Base-by-base conservation (phyloP, 2,888 invertebrate genomes). In the Hyposoter dolosus region DNA sequence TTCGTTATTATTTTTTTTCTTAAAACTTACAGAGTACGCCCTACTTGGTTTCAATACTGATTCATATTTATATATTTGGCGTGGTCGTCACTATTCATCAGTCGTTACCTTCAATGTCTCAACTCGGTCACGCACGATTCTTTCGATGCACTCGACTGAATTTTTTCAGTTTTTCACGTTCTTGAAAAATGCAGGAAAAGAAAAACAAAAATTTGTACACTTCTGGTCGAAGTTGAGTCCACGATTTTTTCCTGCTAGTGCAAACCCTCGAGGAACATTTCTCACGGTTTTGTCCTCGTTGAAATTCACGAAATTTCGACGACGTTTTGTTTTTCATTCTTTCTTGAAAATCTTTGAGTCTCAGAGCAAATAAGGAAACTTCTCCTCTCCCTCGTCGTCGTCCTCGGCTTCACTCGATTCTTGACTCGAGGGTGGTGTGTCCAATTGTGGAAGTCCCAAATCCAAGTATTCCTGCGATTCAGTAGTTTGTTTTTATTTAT, bases 341-440 rank as follows among this genome's bases (percentile, higher is more conserved):
- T 35, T 35, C 7, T 28, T 28, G 1, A 28, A 28, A 28, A 28
- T 1, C 28, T 28, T 77, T 50, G 35, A 15, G 35, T 74, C 85
- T 93, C 90, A 93, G 83, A 94, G 89, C 53, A 94, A 90, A 86
- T 94, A 93, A 19, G 93, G 93, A 83, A 94, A 94, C 85, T 92
- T 93, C 68, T 94, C 94, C 19, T 92, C 92, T 12, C 90, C 92
- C 23, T 90, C 91, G 66, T 90, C 91, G 50, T 91, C 91, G 56
- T 92, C 90, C 28, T 96, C 95, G 78, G 96, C 96, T 10, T 96
- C 96, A 84, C 96, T 97, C 15, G 97, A 97, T 90, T 98, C 98
- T 92, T 97, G 97, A 92, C 98, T 98, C 4, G 98, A 97, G 0
- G 98, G 97, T n/a, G 98, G 98, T 0, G 98, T 98, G 93, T 98